Evolutionary conservation across 2,888 invertebrate species (phyloP).

Genomic region (Cerastis leucographa): DNA sequence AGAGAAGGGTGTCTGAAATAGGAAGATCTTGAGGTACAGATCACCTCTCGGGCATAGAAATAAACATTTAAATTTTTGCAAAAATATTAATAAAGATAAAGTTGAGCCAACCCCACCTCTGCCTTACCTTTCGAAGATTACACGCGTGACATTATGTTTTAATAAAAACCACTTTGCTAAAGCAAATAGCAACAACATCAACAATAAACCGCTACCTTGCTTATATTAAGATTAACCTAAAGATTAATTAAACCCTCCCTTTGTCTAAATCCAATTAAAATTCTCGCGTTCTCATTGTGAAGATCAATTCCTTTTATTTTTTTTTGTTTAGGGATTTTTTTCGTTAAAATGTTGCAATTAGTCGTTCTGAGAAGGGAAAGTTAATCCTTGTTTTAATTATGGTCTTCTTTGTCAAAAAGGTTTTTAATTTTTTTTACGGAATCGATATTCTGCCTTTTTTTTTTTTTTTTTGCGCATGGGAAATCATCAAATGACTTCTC

Average conservation of each 20-base stretch:
- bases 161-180: not conserved
- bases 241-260: slow-evolving; percentile 59
- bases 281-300: slow-evolving; percentile 36
- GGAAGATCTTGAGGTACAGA: too few species aligned
- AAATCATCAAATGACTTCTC: too few species aligned
- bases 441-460: not conserved
- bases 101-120: too few species aligned
- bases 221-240: slow-evolving; percentile 43
- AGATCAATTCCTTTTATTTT: slow-evolving; percentile 47
- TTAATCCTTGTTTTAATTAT: slow-evolving; percentile 12
- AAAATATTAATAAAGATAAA: too few species aligned
- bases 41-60: too few species aligned
- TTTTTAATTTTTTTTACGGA: slow-evolving; percentile 5
- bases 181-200: slow-evolving; percentile 27
- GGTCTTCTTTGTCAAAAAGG: slow-evolving; percentile 4
- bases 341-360: slow-evolving; percentile 42
- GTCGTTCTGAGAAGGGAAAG: slow-evolving; percentile 1
- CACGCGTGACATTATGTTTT: not conserved
- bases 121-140: not conserved
- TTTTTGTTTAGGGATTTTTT: slow-evolving; percentile 16
- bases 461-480: too few species aligned
- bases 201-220: slow-evolving; percentile 32
- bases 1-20: too few species aligned
- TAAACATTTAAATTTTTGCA: too few species aligned
- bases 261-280: slow-evolving; percentile 60